These are phyloP conservation scores for Strigamia crassipes DNA, from an alignment of 2,888 invertebrate species.

Conservation along the genomic window DNA sequence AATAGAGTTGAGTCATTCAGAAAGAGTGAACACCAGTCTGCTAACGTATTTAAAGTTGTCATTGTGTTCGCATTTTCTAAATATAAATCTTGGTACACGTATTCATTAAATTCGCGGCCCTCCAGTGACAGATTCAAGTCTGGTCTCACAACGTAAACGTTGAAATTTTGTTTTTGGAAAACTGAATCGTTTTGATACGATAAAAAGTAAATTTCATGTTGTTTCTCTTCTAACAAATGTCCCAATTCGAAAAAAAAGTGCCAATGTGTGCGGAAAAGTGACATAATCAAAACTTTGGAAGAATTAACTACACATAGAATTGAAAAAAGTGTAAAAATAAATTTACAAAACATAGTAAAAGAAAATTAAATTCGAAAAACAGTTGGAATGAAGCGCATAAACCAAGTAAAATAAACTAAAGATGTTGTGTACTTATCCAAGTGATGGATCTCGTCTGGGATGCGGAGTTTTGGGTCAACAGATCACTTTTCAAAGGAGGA, in stretches of 20 bases:
- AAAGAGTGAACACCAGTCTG: neutral
- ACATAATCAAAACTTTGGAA: constrained; percentile 5
- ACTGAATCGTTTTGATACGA: neutral
- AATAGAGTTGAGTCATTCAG: constrained; percentile 1
- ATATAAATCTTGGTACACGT: neutral
- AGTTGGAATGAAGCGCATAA: no score
- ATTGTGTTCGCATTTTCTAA: neutral
- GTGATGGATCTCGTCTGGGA: neutral
- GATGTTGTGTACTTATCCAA: constrained; percentile 1
- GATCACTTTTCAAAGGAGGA: neutral
- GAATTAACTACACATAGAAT: neutral
- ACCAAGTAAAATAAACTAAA: neutral
- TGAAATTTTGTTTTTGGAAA: constrained; percentile 12
- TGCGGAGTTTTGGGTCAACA: constrained; percentile 1
- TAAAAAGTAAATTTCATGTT: neutral
- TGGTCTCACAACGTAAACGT: neutral
- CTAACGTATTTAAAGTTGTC: neutral
- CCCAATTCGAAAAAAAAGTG: neutral
- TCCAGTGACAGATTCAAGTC: neutral
- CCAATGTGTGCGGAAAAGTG: neutral
- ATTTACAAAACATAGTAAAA: neutral
- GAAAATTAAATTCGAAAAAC: neutral
- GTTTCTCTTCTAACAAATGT: neutral
- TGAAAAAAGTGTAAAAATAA: neutral
- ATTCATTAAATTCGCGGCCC: neutral